Evolutionary conservation across 2,888 invertebrate genomes (phyloP).

Genomic region (Spialia ferax): DNA sequence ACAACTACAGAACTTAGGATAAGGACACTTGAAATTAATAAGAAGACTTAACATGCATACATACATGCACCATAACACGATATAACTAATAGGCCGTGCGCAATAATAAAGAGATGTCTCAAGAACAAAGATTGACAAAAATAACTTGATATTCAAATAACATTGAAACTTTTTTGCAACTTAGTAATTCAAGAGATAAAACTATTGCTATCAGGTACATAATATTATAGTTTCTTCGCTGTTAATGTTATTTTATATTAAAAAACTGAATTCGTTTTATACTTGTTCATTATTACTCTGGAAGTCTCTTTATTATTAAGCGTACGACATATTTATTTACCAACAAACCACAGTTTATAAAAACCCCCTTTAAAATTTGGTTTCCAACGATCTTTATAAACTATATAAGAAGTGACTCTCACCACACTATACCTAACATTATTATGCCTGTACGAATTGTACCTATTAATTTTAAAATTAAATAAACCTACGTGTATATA

Average conservation of each 20-base stretch:
- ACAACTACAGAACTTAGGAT: slow-evolving; percentile 44
- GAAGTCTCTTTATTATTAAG: slow-evolving; percentile 29
- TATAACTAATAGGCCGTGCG: slow-evolving; percentile 4
- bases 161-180: background rate
- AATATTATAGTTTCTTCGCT: background rate
- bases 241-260: background rate
- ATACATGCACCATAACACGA: slow-evolving; percentile 57
- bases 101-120: slow-evolving; percentile 14
- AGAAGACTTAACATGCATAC: slow-evolving; percentile 56
- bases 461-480: slow-evolving; percentile 51
- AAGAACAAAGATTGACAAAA: slow-evolving; percentile 4
- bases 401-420: slow-evolving; percentile 9
- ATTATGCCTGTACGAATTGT: slow-evolving; percentile 60
- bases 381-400: slow-evolving; percentile 21
- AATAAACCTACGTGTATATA: slow-evolving; percentile 50
- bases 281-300: too few species aligned
- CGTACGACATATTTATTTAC: slow-evolving; percentile 13
- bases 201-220: background rate
- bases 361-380: slow-evolving; percentile 40
- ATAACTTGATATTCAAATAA: background rate
- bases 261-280: too few species aligned
- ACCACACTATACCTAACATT: slow-evolving; percentile 25
- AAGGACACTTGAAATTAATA: slow-evolving; percentile 40
- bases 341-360: slow-evolving; percentile 39
- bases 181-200: background rate